These are phyloP conservation scores for Nemapogon koenigi DNA, from an alignment of 2,888 invertebrate species.

Conservation along the genomic window DNA sequence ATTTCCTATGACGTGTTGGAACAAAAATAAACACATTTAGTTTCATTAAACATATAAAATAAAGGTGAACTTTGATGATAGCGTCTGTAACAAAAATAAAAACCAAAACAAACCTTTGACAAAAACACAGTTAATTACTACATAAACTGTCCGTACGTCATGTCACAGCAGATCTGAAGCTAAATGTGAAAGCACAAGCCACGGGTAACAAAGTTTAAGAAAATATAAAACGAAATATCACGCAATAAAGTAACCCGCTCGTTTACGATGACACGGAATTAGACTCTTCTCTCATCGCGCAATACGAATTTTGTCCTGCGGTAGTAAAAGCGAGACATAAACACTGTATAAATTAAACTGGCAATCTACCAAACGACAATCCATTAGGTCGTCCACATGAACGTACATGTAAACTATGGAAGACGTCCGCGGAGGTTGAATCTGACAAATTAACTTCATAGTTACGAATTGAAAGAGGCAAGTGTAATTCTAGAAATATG, in stretches of 20 bases:
- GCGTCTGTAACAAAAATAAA: too few relatives aligned
- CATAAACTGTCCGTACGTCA: constrained; percentile 26
- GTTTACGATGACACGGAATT: constrained; percentile 41
- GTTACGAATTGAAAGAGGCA: too few relatives aligned
- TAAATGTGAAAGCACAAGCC: constrained; percentile 9
- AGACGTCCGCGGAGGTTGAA: too few relatives aligned
- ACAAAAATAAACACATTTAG: too few relatives aligned
- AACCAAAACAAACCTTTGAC: too few relatives aligned
- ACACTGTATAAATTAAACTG: constrained; percentile 35
- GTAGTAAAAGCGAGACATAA: constrained; percentile 28
- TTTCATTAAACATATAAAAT: too few relatives aligned
- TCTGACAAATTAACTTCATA: too few relatives aligned
- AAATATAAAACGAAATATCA: constrained; percentile 10
- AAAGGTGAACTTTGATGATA: too few relatives aligned
- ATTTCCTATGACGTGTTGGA: too few relatives aligned
- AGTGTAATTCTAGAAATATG: too few relatives aligned
- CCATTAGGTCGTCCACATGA: constrained; percentile 19
- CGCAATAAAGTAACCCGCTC: constrained; percentile 16
- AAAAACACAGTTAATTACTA: constrained; percentile 46
- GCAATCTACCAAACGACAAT: constrained; percentile 20
- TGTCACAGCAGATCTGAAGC: constrained; percentile 9
- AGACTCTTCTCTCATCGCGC: constrained; percentile 33
- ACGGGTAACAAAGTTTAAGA: constrained; percentile 9
- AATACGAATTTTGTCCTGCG: constrained; percentile 32
- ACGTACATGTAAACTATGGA: constrained; percentile 8